Percentiles rank a stretch among this genome's conserved stretches.
phyloP scores from a whole-genome alignment of 2,113 vertebrate genomes.

The Thryonomys swinderianus region DNA sequence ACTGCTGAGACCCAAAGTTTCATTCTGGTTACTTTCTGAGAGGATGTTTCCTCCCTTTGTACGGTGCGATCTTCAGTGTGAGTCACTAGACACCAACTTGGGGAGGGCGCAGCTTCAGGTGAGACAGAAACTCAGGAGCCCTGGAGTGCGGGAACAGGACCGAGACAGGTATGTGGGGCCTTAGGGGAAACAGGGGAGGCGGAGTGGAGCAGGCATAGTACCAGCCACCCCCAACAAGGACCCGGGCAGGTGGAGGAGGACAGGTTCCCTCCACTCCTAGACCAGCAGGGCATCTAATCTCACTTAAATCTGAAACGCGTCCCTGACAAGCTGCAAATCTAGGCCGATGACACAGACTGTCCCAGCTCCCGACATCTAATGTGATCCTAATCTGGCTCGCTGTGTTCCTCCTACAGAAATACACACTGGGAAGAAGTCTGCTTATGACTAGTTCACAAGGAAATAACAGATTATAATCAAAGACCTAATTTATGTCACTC shows the following conservation, averaged over 20 bases:
- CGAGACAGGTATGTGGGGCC: background rate
- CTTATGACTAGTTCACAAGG: constrained; percentile 23
- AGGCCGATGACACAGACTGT: background rate
- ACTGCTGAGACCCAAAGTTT: background rate
- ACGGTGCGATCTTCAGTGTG: background rate
- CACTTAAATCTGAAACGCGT: background rate
- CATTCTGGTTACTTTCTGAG: background rate
- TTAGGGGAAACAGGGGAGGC: background rate
- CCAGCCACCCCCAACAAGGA: background rate
- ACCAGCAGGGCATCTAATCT: background rate
- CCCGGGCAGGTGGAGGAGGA: background rate
- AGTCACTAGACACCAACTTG: background rate
- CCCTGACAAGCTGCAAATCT: background rate
- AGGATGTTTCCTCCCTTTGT: background rate
- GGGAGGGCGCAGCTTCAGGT: background rate
- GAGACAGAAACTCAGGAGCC: background rate
- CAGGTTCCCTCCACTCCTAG: background rate
- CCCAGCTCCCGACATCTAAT: background rate
- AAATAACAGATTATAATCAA: constrained; percentile 27
- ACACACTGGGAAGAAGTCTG: constrained; percentile 13
- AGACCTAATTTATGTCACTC: constrained; percentile 22
- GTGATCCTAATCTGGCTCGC: background rate
- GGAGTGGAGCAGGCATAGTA: background rate
- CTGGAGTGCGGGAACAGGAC: background rate
- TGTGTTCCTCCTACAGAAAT: constrained; percentile 38